phyloP scores from a whole-genome alignment of 2,797 vertebrate genomes.

The Semotilus atromaculatus region DNA sequence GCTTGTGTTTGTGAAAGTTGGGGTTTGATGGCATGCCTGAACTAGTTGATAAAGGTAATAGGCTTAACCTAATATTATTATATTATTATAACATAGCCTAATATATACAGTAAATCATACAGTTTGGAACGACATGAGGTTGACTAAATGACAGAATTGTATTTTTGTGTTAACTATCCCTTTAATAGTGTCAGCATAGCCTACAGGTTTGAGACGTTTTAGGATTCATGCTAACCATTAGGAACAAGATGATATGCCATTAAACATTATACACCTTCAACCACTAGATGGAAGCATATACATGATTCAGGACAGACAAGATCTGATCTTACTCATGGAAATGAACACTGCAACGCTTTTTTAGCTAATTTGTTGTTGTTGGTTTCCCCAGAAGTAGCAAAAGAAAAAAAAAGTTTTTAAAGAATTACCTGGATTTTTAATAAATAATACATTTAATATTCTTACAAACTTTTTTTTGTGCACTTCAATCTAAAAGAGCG shows the following conservation, averaged over 20 bases:
- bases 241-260: neutral
- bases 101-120: neutral
- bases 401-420: no score
- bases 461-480: neutral
- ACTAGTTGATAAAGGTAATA: neutral
- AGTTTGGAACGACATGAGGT: neutral
- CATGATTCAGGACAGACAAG: neutral
- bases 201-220: neutral
- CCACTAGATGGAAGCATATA: slow-evolving; percentile 3
- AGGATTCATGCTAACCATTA: neutral
- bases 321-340: neutral
- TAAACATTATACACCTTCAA: neutral
- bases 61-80: neutral
- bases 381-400: no score
- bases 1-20: neutral
- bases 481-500: neutral
- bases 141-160: neutral
- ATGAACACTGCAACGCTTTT: neutral
- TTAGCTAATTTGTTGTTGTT: neutral
- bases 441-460: neutral
- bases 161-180: neutral
- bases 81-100: no score
- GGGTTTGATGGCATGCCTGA: neutral
- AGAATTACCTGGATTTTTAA: no score
- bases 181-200: neutral